Base-by-base conservation (phyloP, 2,113 vertebrate genomes). In the Ageneiosus marmoratus region DNA sequence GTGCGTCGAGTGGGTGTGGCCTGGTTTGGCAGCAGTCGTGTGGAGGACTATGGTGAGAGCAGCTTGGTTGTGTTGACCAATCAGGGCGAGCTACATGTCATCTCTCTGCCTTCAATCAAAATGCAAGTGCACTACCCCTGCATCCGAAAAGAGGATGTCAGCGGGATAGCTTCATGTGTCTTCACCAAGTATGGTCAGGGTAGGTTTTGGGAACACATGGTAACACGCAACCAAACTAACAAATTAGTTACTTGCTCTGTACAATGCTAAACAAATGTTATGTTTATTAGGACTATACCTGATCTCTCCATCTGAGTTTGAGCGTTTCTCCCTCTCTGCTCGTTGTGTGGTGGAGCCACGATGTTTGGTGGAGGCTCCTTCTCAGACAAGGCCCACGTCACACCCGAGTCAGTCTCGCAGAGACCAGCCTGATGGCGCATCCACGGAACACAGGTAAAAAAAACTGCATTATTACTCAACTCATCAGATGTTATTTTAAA, bases 171-270 rank as follows among this genome's bases (percentile, higher is more conserved):
- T 0, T 99, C 98, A 58, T 99, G 98, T 0, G 97, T 99, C 88
- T 99, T 99, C 94, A 99, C 97, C 70, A 98, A 96, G 65, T 94
- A 96, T 0, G 97, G 97, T 73, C 98, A 99, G 93, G 98, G 98
- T 99, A 83, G 41, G 89, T 83, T 13, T 41, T 22, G 13, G 24
- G 13, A 18, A 4, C 20, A 29, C 32, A 29, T 48, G 51, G 8
- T 65, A 18, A 62, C 34, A 46, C 20, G 51, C 72, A 16, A 37
- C 0, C 22, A 3, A 46, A 5, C 20, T 48, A 27, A 22, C 32
- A 46, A 48, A 37, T 74, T 12, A 37, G 1, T 32, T 51, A 65
- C 12, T 48, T 18, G 24, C 24, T 53, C 2, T 6, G 18, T n/a
- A 2, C 11, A 50, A 44, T 41, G 67, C 50, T 13, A 56, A n/a